Base-by-base conservation (phyloP, 2,113 vertebrate genomes). In the Sarotherodon lohbergeri region DNA sequence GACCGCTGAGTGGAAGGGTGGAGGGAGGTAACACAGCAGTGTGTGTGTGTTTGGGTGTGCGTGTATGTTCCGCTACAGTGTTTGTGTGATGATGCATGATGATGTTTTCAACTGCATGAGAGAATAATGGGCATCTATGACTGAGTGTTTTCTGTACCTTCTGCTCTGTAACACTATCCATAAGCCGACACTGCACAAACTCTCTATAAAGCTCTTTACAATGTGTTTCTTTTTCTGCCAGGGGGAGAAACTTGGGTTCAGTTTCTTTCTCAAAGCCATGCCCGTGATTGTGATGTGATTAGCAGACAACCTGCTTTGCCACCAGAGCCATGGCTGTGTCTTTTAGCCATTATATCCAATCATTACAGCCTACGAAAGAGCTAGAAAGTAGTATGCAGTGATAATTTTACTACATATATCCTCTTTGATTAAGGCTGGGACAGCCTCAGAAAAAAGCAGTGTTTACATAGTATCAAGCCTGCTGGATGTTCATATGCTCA, bases 31-130 rank as follows among this genome's bases (percentile, higher is more conserved):
- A 32, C 84, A 10, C 66, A 32, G 79, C 46, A 16, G 41, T 39
- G 13, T 52, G 54, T 76, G 71, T 78, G 13, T 34, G 4, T 73
- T 11, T 78, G 71, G 3, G 48, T 90, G 86, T 68, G 81, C 12
- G 32, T 83, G 71, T 3, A n/a, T 82, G 9, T 78, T 32, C 43
- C 32, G 32, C 52, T 86, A 81, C 82, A 86, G 50, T 87, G 89
- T 89, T 88, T 93, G 90, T 89, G 85, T 86, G 89, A 90, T 87
- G 90, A 92, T 88, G 86, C 88, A 84, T 85, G 88, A 90, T 91
- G 80, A 92, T 89, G 85, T 89, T 81, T 88, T 86, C 83, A 87
- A 80, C 39, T 89, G 88, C 90, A 88, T 84, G 88, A 90, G 82
- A 91, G 84, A 83, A 85, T 86, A 79, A 81, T 88, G 84, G 76